A percentile compares a stretch with the other conserved stretches of the same genome.
phyloP scores from a whole-genome alignment of 2,113 vertebrate genomes.

The Brienomyrus longianalis region DNA sequence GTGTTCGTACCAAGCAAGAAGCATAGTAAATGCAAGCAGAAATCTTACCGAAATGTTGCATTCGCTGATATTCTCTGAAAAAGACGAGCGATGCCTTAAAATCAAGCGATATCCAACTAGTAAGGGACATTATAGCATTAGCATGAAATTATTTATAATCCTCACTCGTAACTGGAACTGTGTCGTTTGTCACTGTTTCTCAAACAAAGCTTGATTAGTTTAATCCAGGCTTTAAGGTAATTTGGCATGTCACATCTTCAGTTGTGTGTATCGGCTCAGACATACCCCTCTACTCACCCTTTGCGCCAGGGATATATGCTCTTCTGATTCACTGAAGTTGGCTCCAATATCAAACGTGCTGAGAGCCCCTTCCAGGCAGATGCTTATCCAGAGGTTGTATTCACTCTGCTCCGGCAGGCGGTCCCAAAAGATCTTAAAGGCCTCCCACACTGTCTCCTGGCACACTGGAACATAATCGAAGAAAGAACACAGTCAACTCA shows the following conservation, averaged over 20 bases:
- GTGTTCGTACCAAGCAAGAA: no score
- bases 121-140: not conserved
- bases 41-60: slow-evolving; percentile 44
- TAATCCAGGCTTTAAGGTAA: not conserved
- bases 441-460: slow-evolving; percentile 95
- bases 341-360: slow-evolving; percentile 72
- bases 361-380: slow-evolving; percentile 69
- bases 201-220: not conserved
- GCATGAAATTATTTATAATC: not conserved
- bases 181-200: not conserved
- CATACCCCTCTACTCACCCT: slow-evolving; percentile 56
- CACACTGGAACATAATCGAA: slow-evolving; percentile 67
- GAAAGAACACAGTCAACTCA: not conserved
- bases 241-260: not conserved
- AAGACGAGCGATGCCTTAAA: slow-evolving; percentile 15
- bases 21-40: not conserved
- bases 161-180: not conserved
- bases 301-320: slow-evolving; percentile 69
- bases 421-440: slow-evolving; percentile 92
- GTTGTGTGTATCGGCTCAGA: not conserved
- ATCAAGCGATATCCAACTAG: not conserved
- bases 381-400: slow-evolving; percentile 72
- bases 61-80: slow-evolving; percentile 50
- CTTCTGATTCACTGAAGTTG: slow-evolving; percentile 82
- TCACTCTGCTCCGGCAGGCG: slow-evolving; percentile 75